Percentiles rank a stretch among this genome's conserved stretches.
phyloP scores from a whole-genome alignment of 2,888 invertebrate genomes.

The Macrosiphum euphorbiae region DNA sequence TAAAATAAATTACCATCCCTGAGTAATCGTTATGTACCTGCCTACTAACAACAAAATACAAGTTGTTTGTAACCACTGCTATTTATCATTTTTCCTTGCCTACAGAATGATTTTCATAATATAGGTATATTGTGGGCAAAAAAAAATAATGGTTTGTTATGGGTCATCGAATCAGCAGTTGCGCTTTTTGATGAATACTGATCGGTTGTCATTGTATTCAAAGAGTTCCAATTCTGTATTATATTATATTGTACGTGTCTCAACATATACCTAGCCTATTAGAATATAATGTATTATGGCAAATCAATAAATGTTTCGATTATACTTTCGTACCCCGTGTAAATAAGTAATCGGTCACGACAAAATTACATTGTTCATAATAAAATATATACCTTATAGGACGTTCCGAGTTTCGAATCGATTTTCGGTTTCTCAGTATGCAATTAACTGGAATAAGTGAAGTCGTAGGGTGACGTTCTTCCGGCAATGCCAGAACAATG shows the following conservation, averaged over 20 bases:
- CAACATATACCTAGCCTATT: background rate
- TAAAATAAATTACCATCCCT: constrained; percentile 13
- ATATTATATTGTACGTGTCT: background rate
- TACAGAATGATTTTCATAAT: background rate
- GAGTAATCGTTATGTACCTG: background rate
- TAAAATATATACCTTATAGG: background rate
- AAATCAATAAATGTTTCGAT: constrained; percentile 5
- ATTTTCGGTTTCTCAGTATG: background rate
- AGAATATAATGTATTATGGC: background rate
- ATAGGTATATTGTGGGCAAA: background rate
- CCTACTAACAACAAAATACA: background rate
- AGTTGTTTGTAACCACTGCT: constrained; percentile 10
- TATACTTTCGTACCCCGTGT: background rate
- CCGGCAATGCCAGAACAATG: background rate
- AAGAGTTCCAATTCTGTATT: background rate
- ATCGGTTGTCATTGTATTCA: constrained; percentile 1
- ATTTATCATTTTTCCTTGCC: constrained; percentile 21
- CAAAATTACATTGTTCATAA: background rate
- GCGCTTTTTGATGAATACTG: constrained; percentile 1
- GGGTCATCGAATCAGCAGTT: constrained; percentile 23
- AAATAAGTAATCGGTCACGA: background rate
- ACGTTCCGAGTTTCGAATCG: background rate
- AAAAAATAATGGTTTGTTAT: constrained; percentile 16
- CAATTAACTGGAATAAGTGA: background rate
- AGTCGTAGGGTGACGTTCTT: background rate